phyloP scores from a whole-genome alignment of 2,797 vertebrate species.

The Odontamblyopus lacepedii region DNA sequence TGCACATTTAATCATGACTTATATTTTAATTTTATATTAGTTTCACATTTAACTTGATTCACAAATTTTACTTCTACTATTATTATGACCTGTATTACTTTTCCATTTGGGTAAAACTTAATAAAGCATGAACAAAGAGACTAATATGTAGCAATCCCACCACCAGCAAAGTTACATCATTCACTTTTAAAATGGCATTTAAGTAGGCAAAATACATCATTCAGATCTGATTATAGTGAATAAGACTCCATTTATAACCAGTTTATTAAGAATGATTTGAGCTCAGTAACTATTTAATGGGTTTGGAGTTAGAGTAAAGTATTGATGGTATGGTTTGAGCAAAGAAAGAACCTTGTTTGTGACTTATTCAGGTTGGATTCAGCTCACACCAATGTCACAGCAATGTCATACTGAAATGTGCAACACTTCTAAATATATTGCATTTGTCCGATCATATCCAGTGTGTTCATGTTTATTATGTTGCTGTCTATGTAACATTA shows the following conservation, averaged over 20 bases:
- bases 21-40: not conserved
- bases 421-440: not conserved
- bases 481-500: not conserved
- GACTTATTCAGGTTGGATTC: not conserved
- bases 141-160: too few species aligned
- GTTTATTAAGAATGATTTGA: too few species aligned
- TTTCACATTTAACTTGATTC: not conserved
- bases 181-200: too few species aligned
- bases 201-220: too few species aligned
- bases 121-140: too few species aligned
- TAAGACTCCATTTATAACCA: too few species aligned
- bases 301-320: too few species aligned
- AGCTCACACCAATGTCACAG: not conserved
- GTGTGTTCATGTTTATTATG: not conserved
- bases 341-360: not conserved
- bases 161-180: too few species aligned
- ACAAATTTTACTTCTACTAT: not conserved
- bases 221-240: too few species aligned
- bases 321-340: not conserved
- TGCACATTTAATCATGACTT: not conserved
- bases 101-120: too few species aligned
- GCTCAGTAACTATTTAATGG: not conserved
- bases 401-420: not conserved
- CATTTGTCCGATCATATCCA: not conserved
- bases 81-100: not conserved